Conservation (phyloP, 2,797 vertebrate species). For the Etheostoma perlongum region DNA sequence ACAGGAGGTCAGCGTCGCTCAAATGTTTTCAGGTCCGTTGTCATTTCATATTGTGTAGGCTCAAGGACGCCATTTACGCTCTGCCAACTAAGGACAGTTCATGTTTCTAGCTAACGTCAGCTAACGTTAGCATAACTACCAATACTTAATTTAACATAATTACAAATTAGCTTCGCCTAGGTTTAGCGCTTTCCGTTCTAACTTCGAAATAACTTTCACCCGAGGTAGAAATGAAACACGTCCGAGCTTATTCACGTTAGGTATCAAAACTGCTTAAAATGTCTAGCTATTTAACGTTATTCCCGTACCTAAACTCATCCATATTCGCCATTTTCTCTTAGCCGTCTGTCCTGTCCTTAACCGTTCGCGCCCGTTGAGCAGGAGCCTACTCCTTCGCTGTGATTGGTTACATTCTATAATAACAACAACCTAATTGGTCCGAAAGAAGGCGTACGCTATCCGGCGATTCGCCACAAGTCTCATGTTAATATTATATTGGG, state of each 20-base stretch:
- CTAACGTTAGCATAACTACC: background rate
- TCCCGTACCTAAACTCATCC: background rate
- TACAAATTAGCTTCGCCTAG: background rate
- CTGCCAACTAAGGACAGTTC: slow-evolving; percentile 8
- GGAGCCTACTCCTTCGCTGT: slow-evolving; percentile 39
- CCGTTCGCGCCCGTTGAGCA: slow-evolving; percentile 82
- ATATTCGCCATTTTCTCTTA: slow-evolving; percentile 79
- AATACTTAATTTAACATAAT: too few relatives aligned
- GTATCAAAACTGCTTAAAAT: background rate
- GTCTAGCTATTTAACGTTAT: background rate
- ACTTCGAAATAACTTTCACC: background rate
- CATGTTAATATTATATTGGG: slow-evolving; percentile 48
- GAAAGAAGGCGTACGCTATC: background rate
- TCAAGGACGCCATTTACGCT: slow-evolving; percentile 26
- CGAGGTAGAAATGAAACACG: rapidly evolving
- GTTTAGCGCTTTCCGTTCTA: background rate
- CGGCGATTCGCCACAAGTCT: background rate
- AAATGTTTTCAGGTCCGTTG: too few relatives aligned
- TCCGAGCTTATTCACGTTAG: rapidly evolving
- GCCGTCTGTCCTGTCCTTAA: slow-evolving; percentile 53
- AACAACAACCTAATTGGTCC: slow-evolving; percentile 52
- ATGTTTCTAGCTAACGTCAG: slow-evolving; percentile 19
- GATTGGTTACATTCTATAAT: slow-evolving; percentile 49
- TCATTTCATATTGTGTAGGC: background rate
- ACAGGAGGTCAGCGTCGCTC: background rate